A percentile compares a stretch with the other conserved stretches of the same genome.
Conservation (phyloP, 2,797 vertebrate species). For the Ciconia nigra region DNA sequence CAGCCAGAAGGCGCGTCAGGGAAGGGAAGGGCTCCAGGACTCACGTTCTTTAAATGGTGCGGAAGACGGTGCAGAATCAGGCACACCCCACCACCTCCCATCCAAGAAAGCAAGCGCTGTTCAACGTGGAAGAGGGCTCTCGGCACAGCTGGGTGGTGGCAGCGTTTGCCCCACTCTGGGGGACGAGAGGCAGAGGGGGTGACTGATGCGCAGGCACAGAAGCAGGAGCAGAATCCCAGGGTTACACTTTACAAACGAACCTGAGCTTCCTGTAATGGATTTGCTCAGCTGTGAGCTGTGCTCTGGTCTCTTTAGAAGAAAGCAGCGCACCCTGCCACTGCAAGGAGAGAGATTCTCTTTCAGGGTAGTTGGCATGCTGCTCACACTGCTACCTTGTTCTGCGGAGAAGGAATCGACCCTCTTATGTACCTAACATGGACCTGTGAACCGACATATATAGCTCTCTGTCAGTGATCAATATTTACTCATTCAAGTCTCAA, state of each 20-base stretch:
- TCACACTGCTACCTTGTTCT: constrained; percentile 23
- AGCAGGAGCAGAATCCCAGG: background rate
- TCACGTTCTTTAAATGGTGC: background rate
- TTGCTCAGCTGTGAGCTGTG: background rate
- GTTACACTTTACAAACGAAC: background rate
- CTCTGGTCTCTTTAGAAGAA: background rate
- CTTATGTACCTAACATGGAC: background rate
- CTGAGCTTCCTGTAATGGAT: background rate
- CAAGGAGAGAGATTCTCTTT: background rate
- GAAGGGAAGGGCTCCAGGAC: background rate
- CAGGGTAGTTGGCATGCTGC: background rate
- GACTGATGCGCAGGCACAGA: background rate
- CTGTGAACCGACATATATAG: background rate
- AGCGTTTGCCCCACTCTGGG: accelerated
- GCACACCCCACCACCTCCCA: background rate
- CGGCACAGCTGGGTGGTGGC: background rate
- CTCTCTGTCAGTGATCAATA: background rate
- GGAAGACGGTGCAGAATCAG: background rate
- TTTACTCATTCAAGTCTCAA: background rate
- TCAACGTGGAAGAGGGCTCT: accelerated
- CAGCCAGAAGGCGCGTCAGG: accelerated
- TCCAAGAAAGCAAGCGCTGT: background rate
- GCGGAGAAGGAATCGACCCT: background rate
- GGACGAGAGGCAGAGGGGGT: no score
- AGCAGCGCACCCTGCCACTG: background rate